These are phyloP conservation scores for Alloscopus bannaensis DNA, from an alignment of 2,888 invertebrate species.

Conservation along the genomic window DNA sequence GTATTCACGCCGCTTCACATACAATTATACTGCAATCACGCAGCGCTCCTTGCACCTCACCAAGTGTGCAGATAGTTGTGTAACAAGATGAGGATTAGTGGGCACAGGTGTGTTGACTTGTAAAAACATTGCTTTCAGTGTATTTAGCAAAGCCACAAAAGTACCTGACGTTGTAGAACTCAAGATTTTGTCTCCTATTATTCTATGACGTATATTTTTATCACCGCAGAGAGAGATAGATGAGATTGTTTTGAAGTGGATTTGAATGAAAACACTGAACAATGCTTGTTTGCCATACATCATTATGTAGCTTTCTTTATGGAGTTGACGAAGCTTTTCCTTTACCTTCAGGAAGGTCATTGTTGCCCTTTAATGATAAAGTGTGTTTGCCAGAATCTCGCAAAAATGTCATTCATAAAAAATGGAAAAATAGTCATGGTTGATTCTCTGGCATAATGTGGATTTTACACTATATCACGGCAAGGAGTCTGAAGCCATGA, in stretches of 20 bases:
- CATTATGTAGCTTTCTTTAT: conserved; percentile 7
- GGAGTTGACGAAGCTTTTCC: neutral
- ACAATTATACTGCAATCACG: conserved; percentile 8
- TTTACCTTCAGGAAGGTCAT: conserved; percentile 52
- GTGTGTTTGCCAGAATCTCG: neutral
- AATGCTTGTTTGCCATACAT: neutral
- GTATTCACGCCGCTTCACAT: conserved; percentile 21
- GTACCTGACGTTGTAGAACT: conserved; percentile 7
- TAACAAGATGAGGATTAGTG: conserved; percentile 3
- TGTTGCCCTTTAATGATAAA: too few relatives aligned
- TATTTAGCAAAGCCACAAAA: neutral
- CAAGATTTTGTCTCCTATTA: neutral
- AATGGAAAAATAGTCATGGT: neutral
- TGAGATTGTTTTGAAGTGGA: too few relatives aligned
- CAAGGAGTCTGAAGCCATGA: neutral
- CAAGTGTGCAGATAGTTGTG: too few relatives aligned
- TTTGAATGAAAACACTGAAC: neutral
- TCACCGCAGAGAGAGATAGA: neutral
- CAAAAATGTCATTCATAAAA: conserved; percentile 16
- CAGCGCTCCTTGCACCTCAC: too few relatives aligned
- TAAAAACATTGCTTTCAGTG: too few relatives aligned
- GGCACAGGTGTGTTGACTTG: conserved; percentile 25
- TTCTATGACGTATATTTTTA: neutral
- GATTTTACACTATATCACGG: conserved; percentile 3
- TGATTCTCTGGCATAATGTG: neutral